Percentiles rank a stretch among this genome's conserved stretches.
Conservation (phyloP, 2,888 invertebrate species). For the Cotesia congregata region DNA sequence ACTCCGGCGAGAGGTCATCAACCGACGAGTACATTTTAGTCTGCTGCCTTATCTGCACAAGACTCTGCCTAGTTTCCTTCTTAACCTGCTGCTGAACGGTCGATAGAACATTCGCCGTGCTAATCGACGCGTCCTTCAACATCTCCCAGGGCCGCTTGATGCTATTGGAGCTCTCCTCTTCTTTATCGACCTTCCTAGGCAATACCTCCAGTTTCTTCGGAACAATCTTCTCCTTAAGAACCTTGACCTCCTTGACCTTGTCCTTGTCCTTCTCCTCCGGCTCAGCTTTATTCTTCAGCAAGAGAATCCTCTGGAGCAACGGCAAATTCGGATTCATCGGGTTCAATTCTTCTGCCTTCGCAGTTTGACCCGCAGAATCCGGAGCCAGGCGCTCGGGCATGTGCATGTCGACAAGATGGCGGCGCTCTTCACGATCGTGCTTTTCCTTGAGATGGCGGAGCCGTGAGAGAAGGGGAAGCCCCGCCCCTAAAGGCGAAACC, state of each 20-base stretch:
- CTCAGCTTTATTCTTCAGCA: conserved; percentile 83
- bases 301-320: conserved; percentile 80
- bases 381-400: conserved; percentile 42
- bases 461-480: conserved; percentile 83
- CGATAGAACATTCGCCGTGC: conserved; percentile 23
- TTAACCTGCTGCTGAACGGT: neutral
- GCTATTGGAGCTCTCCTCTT: conserved; percentile 64
- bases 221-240: conserved; percentile 42
- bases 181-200: conserved; percentile 37
- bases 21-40: conserved; percentile 85
- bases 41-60: conserved; percentile 61
- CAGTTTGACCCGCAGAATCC: neutral
- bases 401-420: conserved; percentile 59
- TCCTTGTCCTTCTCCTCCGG: conserved; percentile 52
- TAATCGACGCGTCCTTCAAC: conserved; percentile 78
- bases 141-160: conserved; percentile 82
- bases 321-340: conserved; percentile 72
- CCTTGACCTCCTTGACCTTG: conserved; percentile 57
- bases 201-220: neutral
- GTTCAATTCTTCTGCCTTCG: conserved; percentile 50
- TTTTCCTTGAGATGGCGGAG: conserved; percentile 87
- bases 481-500: conserved; percentile 85
- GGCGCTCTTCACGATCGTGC: conserved; percentile 75
- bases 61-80: conserved; percentile 56
- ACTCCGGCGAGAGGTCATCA: conserved; percentile 89